Percentiles rank a stretch among this genome's conserved stretches.
Evolutionary conservation across 1,140 invertebrate genomes (phyloP).

Genomic region (Aphelenchoides besseyi): DNA sequence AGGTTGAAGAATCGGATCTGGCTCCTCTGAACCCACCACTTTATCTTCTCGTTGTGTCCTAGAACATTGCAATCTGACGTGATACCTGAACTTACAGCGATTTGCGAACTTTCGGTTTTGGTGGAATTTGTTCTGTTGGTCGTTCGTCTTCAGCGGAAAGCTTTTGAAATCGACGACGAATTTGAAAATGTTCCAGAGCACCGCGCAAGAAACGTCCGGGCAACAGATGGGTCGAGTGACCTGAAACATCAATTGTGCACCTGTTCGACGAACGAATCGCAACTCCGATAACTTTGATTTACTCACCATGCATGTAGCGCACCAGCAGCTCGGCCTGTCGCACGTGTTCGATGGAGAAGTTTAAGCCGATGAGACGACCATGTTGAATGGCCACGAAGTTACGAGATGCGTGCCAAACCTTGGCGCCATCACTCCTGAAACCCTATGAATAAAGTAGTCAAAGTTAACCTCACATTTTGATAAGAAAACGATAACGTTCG

Average conservation of each 20-base stretch:
- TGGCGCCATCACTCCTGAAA: conserved; percentile 20
- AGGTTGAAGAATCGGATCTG: neutral
- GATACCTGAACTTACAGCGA: neutral
- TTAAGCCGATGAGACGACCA: conserved; percentile 14
- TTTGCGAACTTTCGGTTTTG: neutral
- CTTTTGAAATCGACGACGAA: neutral
- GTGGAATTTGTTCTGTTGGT: neutral
- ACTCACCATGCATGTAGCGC: conserved; percentile 18
- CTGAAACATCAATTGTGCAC: neutral
- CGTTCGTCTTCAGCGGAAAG: neutral
- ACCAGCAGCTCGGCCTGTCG: neutral
- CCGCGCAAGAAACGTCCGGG: neutral
- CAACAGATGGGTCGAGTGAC: neutral
- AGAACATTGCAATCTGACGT: neutral
- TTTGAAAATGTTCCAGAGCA: neutral
- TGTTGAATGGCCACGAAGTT: conserved; percentile 17
- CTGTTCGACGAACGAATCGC: no score
- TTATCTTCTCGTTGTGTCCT: neutral
- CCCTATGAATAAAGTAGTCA: neutral
- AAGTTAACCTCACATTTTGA: neutral
- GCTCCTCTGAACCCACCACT: neutral
- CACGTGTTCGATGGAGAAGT: conserved; percentile 13
- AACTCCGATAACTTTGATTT: no score
- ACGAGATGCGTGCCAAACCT: neutral
- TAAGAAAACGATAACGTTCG: conserved; percentile 22